Conservation (phyloP, 2,113 vertebrate genomes). For the Rhynchomys soricoides region DNA sequence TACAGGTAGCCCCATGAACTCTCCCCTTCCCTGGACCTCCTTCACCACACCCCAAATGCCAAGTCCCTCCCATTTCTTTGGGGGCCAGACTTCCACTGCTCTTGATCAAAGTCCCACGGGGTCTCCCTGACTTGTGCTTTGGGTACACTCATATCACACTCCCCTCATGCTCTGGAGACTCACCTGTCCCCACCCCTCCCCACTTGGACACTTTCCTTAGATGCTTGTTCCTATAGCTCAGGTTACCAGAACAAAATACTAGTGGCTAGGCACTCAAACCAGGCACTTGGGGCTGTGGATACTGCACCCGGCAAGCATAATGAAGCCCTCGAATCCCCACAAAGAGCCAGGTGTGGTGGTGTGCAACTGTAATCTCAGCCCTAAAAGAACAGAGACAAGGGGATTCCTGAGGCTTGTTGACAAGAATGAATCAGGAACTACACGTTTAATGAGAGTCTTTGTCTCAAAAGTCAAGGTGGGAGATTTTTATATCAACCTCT, state of each 20-base stretch:
- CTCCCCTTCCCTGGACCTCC: neutral
- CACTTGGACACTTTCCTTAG: no score
- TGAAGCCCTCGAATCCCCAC: neutral
- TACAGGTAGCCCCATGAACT: neutral
- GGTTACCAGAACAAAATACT: neutral
- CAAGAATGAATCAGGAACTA: neutral
- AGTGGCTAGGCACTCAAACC: neutral
- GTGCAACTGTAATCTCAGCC: neutral
- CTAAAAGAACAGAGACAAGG: no score
- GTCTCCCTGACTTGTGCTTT: no score
- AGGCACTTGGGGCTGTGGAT: no score
- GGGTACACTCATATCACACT: neutral
- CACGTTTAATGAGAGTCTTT: neutral
- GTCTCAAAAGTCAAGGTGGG: neutral
- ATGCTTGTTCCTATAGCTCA: neutral
- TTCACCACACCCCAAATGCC: neutral
- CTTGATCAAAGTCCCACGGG: neutral
- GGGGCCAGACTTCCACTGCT: neutral
- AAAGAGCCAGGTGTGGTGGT: no score
- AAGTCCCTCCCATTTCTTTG: rapidly evolving
- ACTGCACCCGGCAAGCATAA: rapidly evolving
- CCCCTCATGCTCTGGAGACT: neutral
- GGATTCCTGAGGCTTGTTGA: neutral
- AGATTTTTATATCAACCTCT: neutral
- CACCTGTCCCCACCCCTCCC: no score